Base-by-base conservation (phyloP, 2,797 vertebrate genomes). In the Mus caroli region DNA sequence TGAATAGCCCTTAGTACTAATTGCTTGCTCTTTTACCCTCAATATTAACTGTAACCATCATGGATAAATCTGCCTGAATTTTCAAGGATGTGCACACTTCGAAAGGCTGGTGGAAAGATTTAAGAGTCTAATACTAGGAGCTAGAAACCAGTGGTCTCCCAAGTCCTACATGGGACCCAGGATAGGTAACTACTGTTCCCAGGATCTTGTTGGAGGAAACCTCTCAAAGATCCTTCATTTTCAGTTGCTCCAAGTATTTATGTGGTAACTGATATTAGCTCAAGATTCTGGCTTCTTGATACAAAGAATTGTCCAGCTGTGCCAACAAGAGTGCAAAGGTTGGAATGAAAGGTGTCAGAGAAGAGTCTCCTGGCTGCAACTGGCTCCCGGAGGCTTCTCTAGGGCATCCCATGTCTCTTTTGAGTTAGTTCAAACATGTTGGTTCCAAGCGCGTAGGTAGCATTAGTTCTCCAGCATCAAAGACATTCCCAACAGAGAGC, bases 401-500 rank as follows among this genome's bases (percentile, higher is more conserved):
- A 28, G 24, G 37, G 4, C 64, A 11, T 78, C 34, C 0, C 3
- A 24, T n/a, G 14, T 52, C 37, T 73, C 71, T 76, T 92, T 64
- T 28, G 71, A 75, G 58, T 52, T 11, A 1, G 15, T 37, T 56
- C 14, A 34, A 89, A 31, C 14, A n/a, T 34, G 20, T 13, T 75
- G 26, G 19, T 52, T 46, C 15, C 56, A 73, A 1, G n/a, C 1
- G 31, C 0, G 0, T 1, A 58, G 37, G 24, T n/a, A 28, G 43
- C 26, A 34, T 40, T 26, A 2, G 34, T 40, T 79, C 52, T 24
- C 82, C 4, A n/a, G 34, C 8, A 14, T 11, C 40, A 71, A 46
- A 79, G 54, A 46, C 13, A 6, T 22, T 43, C n/a, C 50, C 76
- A 4, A 2, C 46, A 37, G 37, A 4, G 26, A 50, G 31, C 79